Evolutionary conservation across 1,140 invertebrate genomes (phyloP), one percentile per base, ranked within the genome.

Genomic region (Bombus waltoni): DNA sequence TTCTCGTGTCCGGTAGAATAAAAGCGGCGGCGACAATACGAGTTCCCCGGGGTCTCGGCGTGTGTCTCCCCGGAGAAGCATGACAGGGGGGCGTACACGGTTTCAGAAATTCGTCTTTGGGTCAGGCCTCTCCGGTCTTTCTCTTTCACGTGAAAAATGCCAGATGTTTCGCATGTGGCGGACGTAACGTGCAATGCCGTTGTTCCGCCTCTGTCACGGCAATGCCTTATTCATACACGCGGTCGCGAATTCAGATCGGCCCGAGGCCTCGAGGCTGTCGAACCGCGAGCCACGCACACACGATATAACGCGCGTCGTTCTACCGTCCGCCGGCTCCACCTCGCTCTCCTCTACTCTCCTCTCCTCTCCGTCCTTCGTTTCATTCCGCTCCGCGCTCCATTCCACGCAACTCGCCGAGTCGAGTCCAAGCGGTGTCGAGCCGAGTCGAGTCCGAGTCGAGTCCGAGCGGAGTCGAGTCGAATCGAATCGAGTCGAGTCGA

Each of bases 81-180:
- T 95, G 94, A 95, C 94, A 94, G 94, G 94, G 89, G 92, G 95
- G 94, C 93, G 94, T 95, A 92, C 91, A 91, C 90, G 92, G 90
- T 93, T 94, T 94, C 94, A 95, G 93, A 94, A 94, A 94, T 94
- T 92, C 93, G 92, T 94, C 93, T 93, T 93, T 93, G 90, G 80
- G 82, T 87, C 74, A 35, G 66, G 66, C 35, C 84, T 44, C 78
- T 28, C 65, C 70, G 80, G 70, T 89, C 90, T 93, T 92, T 94
- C 93, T 94, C 94, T 95, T 95, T 95, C 92, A 94, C 94, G 94
- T 93, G 93, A 95, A 94, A 95, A 94, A 94, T 94, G 94, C 94
- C 95, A 95, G 95, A 95, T 95, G 95, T 95, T 93, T 92, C 94
- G 94, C 95, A 95, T 95, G 94, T 95, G 95, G 93, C 89, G 91